phyloP scores from a whole-genome alignment of 1,140 invertebrate genomes.

The Gyrodactylus salaris region DNA sequence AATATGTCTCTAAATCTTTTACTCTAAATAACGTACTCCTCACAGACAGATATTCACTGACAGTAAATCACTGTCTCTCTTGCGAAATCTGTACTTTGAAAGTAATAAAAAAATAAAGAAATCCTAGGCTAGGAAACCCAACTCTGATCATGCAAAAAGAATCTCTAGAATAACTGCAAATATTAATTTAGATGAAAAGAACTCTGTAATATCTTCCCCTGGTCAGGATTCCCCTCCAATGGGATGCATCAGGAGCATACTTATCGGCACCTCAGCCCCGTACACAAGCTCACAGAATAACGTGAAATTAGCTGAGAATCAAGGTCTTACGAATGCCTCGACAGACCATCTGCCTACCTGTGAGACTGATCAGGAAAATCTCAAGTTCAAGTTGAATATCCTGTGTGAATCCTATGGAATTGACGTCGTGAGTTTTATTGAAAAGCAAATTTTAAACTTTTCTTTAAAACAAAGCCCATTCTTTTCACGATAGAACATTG shows the following conservation, averaged over 20 bases:
- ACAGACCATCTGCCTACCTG: conserved; percentile 13
- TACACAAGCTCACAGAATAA: background rate
- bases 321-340: background rate
- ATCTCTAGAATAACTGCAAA: too few species aligned
- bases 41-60: too few species aligned
- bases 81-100: too few species aligned
- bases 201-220: background rate
- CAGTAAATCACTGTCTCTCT: too few species aligned
- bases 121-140: too few species aligned
- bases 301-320: background rate
- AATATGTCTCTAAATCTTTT: too few species aligned
- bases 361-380: conserved; percentile 12
- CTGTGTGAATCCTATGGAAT: conserved; percentile 16
- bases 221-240: background rate
- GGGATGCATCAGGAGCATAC: background rate
- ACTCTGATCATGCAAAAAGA: too few species aligned
- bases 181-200: background rate
- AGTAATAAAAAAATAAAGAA: too few species aligned
- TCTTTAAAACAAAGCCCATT: background rate
- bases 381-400: conserved; percentile 15
- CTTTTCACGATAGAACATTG: conserved; percentile 10
- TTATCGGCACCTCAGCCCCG: background rate
- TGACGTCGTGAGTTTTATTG: conserved; percentile 13
- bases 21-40: too few species aligned
- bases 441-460: background rate